Conservation (phyloP, 2,797 vertebrate species). For the Argentina silus region DNA sequence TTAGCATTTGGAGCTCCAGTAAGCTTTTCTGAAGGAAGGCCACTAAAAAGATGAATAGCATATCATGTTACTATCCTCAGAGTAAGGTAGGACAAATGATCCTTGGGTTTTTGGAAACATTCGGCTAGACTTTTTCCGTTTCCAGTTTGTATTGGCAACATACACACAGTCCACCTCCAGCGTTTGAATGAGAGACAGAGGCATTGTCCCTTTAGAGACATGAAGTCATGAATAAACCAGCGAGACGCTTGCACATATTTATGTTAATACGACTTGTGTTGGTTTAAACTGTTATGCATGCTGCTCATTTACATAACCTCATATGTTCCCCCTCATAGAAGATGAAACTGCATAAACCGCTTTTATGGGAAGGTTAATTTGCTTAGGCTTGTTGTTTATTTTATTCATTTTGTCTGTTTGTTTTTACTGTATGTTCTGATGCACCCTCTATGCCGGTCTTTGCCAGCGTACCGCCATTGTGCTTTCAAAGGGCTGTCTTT, state of each 20-base stretch:
- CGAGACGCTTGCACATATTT: slow-evolving; percentile 6
- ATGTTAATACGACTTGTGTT: slow-evolving; percentile 48
- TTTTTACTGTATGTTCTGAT: neutral
- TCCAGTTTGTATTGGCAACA: no score
- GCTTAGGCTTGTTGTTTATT: slow-evolving; percentile 27
- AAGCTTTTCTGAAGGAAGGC: neutral
- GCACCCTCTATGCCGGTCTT: neutral
- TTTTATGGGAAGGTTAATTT: slow-evolving; percentile 19
- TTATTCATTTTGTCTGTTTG: neutral
- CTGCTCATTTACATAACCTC: slow-evolving; percentile 30
- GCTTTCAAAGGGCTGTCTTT: slow-evolving; percentile 28
- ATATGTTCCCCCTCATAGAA: slow-evolving; percentile 21
- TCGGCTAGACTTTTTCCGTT: no score
- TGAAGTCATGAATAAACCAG: slow-evolving; percentile 24
- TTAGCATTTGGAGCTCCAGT: neutral
- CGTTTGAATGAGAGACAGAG: neutral
- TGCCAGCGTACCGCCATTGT: neutral
- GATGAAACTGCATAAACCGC: slow-evolving; percentile 1
- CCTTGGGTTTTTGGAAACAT: no score
- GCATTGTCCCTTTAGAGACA: slow-evolving; percentile 8
- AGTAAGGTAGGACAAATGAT: no score
- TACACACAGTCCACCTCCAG: neutral
- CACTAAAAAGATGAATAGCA: neutral
- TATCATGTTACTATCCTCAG: neutral
- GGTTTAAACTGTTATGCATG: slow-evolving; percentile 47